Evolutionary conservation across 2,113 vertebrate genomes (phyloP).

Genomic region (Proteles cristata): DNA sequence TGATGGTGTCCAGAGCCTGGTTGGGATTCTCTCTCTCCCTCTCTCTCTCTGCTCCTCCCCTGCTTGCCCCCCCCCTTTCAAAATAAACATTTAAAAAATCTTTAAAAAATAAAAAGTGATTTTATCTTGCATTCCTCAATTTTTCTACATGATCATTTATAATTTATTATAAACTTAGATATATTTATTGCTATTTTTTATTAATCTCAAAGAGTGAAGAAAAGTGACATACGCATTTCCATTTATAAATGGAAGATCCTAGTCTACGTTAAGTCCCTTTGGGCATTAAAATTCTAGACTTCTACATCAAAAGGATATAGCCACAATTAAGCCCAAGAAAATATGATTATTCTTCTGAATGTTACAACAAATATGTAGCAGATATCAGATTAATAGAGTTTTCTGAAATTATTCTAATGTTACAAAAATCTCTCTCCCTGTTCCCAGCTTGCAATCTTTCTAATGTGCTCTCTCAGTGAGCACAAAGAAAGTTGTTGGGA

Average conservation of each 20-base stretch:
- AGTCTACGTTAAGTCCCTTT: neutral
- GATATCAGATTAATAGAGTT: neutral
- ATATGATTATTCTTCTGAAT: neutral
- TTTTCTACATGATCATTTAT: neutral
- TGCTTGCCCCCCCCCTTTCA: too few species aligned
- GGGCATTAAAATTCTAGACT: neutral
- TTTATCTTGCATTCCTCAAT: neutral
- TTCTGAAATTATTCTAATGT: neutral
- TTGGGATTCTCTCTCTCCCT: too few species aligned
- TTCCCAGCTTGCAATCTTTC: neutral
- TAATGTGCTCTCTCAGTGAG: neutral
- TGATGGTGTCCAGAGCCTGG: too few species aligned
- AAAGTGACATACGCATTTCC: neutral
- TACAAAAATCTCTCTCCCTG: neutral
- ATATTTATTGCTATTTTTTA: neutral
- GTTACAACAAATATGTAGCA: neutral
- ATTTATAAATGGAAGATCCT: neutral
- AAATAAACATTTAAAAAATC: too few species aligned
- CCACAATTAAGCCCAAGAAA: neutral
- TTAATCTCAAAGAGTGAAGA: neutral
- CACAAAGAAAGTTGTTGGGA: neutral
- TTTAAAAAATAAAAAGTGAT: neutral
- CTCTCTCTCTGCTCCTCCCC: too few species aligned
- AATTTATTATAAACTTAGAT: constrained; percentile 11
- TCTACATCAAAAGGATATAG: neutral